phyloP scores from a whole-genome alignment of 1,140 invertebrate genomes.

The Trichogramma pretiosum region DNA sequence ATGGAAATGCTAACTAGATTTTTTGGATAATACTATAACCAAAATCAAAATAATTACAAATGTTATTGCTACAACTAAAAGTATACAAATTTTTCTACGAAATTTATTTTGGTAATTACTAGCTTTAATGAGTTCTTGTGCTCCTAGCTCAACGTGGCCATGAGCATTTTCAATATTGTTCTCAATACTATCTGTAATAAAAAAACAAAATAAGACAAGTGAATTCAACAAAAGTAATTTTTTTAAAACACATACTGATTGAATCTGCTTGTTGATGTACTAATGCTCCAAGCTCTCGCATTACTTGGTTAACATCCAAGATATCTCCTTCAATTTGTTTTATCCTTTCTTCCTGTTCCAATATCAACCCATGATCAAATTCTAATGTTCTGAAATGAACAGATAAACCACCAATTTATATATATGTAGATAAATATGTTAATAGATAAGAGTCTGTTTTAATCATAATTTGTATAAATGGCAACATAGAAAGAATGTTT shows the following conservation, averaged over 20 bases:
- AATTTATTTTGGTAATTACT: constrained; percentile 64
- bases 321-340: constrained; percentile 75
- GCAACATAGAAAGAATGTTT: too few relatives aligned
- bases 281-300: constrained; percentile 74
- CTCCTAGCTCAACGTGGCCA: constrained; percentile 68
- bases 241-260: constrained; percentile 58
- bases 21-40: constrained; percentile 38
- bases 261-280: constrained; percentile 73
- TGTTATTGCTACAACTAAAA: constrained; percentile 54
- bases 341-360: constrained; percentile 66
- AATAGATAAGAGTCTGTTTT: too few relatives aligned
- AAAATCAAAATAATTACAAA: constrained; percentile 54
- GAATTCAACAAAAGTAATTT: neutral
- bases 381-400: constrained; percentile 45
- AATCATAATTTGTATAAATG: too few relatives aligned
- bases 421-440: neutral
- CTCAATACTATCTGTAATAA: constrained; percentile 74
- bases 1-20: constrained; percentile 40
- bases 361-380: constrained; percentile 66
- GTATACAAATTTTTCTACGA: constrained; percentile 61
- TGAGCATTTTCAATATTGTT: constrained; percentile 73
- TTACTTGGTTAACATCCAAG: constrained; percentile 84
- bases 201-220: constrained; percentile 2
- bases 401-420: constrained; percentile 9
- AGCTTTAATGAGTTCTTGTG: constrained; percentile 68